A percentile compares a stretch with the other conserved stretches of the same genome.
Evolutionary conservation across 2,888 invertebrate species (phyloP).

Genomic region (Melipona bicolor): DNA sequence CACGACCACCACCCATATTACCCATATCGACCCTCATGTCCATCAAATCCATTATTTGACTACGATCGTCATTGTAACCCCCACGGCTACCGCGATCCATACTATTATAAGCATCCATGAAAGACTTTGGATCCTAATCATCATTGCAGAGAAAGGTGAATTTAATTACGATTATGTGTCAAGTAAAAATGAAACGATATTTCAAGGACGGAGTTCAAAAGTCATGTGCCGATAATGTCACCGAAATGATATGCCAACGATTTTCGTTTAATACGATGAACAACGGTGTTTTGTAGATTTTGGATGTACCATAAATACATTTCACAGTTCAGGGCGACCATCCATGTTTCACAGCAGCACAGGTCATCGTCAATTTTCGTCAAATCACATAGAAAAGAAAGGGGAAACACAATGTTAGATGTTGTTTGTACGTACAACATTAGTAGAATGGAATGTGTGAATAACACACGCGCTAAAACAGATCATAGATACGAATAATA

Average conservation of each 20-base stretch:
- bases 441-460: slow-evolving; percentile 61
- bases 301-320: slow-evolving; percentile 77
- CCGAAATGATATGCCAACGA: slow-evolving; percentile 53
- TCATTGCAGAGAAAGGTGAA: slow-evolving; percentile 27
- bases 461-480: slow-evolving; percentile 65
- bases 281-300: slow-evolving; percentile 64
- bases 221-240: slow-evolving; percentile 52
- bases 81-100: slow-evolving; percentile 82
- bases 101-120: slow-evolving; percentile 84
- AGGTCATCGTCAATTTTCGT: slow-evolving; percentile 84
- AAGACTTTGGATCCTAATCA: slow-evolving; percentile 84
- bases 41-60: slow-evolving; percentile 83
- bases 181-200: slow-evolving; percentile 25
- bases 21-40: slow-evolving; percentile 84
- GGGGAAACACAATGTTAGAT: slow-evolving; percentile 84
- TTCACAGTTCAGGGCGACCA: slow-evolving; percentile 81
- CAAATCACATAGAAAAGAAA: slow-evolving; percentile 85
- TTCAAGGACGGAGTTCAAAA: slow-evolving; percentile 29
- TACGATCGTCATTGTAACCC: slow-evolving; percentile 83
- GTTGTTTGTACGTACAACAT: slow-evolving; percentile 60
- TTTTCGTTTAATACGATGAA: slow-evolving; percentile 65
- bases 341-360: slow-evolving; percentile 84
- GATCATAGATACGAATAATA: slow-evolving; percentile 54
- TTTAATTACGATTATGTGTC: slow-evolving; percentile 4
- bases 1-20: slow-evolving; percentile 78